These are phyloP conservation scores for Aphis gossypii DNA, from an alignment of 1,140 invertebrate genomes.

Conservation along the genomic window DNA sequence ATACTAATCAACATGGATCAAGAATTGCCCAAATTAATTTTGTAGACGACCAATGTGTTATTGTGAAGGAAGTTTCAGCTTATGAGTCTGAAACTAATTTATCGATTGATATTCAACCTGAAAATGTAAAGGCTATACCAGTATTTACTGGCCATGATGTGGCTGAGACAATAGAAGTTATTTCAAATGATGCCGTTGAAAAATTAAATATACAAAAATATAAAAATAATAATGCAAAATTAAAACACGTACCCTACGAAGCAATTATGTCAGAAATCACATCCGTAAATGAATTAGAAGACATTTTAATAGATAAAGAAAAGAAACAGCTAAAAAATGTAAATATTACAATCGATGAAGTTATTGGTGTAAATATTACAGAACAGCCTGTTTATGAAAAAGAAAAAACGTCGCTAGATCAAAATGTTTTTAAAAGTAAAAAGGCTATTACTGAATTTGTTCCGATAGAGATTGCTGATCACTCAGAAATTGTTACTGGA, in stretches of 20 bases:
- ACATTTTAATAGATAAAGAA: not conserved
- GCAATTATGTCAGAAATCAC: not conserved
- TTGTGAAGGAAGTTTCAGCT: constrained; percentile 65
- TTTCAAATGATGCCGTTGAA: constrained; percentile 60
- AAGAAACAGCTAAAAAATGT: constrained; percentile 8
- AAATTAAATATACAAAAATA: constrained; percentile 59
- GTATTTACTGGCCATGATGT: constrained; percentile 63
- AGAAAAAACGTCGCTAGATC: not conserved
- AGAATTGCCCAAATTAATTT: constrained; percentile 63
- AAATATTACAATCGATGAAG: not conserved
- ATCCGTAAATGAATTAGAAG: constrained; percentile 15
- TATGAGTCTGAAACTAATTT: constrained; percentile 65
- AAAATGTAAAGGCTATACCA: constrained; percentile 62
- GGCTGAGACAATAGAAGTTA: constrained; percentile 62
- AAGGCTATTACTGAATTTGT: constrained; percentile 12
- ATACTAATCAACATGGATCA: constrained; percentile 63
- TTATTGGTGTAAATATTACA: not conserved
- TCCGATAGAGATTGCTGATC: not conserved
- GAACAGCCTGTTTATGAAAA: constrained; percentile 39
- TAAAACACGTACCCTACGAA: constrained; percentile 36
- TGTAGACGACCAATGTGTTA: constrained; percentile 66
- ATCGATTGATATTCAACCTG: constrained; percentile 59
- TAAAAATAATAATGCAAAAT: constrained; percentile 1
- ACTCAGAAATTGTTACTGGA: constrained; percentile 11
- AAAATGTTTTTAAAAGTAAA: not conserved